A percentile compares a stretch with the other conserved stretches of the same genome.
Conservation (phyloP, 2,797 vertebrate species). For the Syngnathus rostellatus region DNA sequence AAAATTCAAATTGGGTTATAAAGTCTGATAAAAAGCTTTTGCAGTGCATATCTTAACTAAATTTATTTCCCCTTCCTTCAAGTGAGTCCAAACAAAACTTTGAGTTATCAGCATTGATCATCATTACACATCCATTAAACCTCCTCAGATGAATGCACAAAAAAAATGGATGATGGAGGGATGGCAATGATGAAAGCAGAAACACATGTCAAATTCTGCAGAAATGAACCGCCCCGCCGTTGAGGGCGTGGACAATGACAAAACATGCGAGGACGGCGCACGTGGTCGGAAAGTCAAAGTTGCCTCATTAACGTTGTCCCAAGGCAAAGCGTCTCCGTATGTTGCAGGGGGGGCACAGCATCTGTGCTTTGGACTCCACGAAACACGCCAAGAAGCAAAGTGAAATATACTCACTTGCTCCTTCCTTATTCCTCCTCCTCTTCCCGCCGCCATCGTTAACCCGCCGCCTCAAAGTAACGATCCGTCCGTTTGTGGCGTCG, state of each 20-base stretch:
- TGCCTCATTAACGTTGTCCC: slow-evolving; percentile 54
- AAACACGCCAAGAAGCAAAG: not conserved
- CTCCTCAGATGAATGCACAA: not conserved
- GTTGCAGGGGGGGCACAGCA: slow-evolving; percentile 29
- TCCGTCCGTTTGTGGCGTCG: slow-evolving; percentile 32
- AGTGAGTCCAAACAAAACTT: slow-evolving; percentile 14
- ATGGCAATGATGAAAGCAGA: slow-evolving; percentile 26
- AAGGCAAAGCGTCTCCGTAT: slow-evolving; percentile 56
- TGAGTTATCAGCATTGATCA: slow-evolving; percentile 27
- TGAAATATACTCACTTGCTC: slow-evolving; percentile 57
- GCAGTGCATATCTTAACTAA: too few species aligned
- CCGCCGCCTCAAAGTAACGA: slow-evolving; percentile 17
- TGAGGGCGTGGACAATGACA: not conserved
- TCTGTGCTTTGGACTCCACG: slow-evolving; percentile 24
- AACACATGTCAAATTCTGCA: slow-evolving; percentile 19
- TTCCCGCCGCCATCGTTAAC: slow-evolving; percentile 29
- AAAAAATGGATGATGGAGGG: slow-evolving; percentile 5
- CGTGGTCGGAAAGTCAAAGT: slow-evolving; percentile 27
- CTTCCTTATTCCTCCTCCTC: slow-evolving; percentile 12
- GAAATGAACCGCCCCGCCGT: not conserved
- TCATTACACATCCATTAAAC: slow-evolving; percentile 20
- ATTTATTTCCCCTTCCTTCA: not conserved
- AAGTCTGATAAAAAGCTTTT: too few species aligned
- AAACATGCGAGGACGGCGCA: slow-evolving; percentile 2
- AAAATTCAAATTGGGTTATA: not conserved